Conservation (phyloP, 2,888 invertebrate species). For the Drymonia ruficornis region DNA sequence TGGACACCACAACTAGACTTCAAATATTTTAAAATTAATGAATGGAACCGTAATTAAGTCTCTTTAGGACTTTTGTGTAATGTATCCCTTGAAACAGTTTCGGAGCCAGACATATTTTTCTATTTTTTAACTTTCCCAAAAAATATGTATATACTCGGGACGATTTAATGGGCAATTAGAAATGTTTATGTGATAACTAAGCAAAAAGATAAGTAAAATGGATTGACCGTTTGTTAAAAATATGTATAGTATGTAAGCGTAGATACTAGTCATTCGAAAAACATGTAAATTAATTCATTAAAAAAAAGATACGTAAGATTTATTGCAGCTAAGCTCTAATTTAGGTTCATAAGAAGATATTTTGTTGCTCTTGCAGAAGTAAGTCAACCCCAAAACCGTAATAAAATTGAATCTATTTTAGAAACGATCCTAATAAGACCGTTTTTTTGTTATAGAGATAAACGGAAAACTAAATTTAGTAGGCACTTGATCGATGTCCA, state of each 20-base stretch:
- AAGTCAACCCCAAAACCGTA: no score
- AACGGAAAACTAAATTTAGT: no score
- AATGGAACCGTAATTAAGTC: neutral
- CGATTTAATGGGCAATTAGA: constrained; percentile 24
- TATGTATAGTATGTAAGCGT: neutral
- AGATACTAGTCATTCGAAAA: constrained; percentile 15
- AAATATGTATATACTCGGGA: constrained; percentile 12
- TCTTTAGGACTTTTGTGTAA: constrained; percentile 11
- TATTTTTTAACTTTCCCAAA: constrained; percentile 18
- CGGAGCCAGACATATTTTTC: constrained; percentile 20
- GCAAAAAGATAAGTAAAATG: constrained; percentile 1
- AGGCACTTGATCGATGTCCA: no score
- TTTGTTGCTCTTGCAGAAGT: no score
- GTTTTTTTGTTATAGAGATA: no score
- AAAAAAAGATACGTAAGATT: no score
- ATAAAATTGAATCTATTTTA: no score
- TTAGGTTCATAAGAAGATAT: no score
- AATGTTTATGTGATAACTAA: constrained; percentile 13
- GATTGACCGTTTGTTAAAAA: neutral
- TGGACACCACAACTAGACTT: neutral
- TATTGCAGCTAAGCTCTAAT: no score
- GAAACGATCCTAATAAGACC: no score
- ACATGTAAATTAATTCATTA: no score
- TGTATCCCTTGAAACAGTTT: constrained; percentile 34
- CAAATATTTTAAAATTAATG: neutral